A percentile compares a stretch with the other conserved stretches of the same genome.
These are phyloP conservation scores for Lysandra coridon DNA, from an alignment of 2,888 invertebrate genomes.

Conservation along the genomic window DNA sequence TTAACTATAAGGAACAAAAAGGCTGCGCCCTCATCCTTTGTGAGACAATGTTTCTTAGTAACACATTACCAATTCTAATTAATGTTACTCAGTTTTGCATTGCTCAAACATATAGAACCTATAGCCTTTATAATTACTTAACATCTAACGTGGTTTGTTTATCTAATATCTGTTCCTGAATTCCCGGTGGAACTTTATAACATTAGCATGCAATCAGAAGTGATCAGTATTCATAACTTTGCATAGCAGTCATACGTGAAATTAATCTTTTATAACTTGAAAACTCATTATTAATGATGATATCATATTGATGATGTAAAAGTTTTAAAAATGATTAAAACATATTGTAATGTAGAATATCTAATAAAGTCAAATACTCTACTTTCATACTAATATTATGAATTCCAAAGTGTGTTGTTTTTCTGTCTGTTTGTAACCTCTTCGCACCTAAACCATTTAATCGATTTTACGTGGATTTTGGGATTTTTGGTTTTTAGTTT, in stretches of 20 bases:
- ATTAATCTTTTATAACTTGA: background rate
- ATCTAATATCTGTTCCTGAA: background rate
- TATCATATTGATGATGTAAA: too few species aligned
- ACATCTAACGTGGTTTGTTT: background rate
- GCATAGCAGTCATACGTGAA: slow-evolving; percentile 13
- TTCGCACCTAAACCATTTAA: too few species aligned
- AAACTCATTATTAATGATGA: too few species aligned
- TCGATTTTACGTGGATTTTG: too few species aligned
- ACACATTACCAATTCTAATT: background rate
- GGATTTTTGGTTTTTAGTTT: too few species aligned
- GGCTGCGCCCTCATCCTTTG: background rate
- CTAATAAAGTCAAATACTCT: too few species aligned
- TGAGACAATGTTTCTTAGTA: background rate
- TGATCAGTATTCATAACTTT: background rate
- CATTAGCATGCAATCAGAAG: background rate
- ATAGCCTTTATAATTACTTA: background rate
- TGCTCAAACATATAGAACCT: background rate
- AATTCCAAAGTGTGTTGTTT: too few species aligned
- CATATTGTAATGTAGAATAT: too few species aligned
- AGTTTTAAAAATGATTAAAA: too few species aligned
- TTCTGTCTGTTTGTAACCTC: too few species aligned
- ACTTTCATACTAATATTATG: too few species aligned
- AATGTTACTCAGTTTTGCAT: background rate
- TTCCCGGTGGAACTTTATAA: background rate
- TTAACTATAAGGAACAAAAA: background rate